Evolutionary conservation across 2,113 vertebrate species (phyloP).

Genomic region (Xiphophorus couchianus): DNA sequence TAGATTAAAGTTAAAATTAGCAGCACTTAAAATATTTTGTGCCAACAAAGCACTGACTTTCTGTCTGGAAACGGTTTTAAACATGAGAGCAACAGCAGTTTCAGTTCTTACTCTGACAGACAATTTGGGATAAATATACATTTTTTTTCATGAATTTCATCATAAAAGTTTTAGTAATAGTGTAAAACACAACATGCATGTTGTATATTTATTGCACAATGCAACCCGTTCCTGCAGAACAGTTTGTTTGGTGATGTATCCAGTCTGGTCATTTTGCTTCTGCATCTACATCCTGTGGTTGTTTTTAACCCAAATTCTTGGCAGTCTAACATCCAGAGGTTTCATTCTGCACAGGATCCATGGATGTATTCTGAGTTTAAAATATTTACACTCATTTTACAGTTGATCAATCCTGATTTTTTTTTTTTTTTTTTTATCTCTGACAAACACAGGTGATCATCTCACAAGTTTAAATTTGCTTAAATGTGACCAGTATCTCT

Average conservation of each 20-base stretch:
- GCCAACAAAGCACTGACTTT: background rate
- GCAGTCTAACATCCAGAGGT: constrained; percentile 18
- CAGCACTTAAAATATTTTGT: constrained; percentile 1
- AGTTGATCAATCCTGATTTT: constrained; percentile 23
- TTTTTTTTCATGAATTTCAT: no score
- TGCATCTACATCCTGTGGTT: background rate
- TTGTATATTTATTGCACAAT: background rate
- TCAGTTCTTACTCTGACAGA: background rate
- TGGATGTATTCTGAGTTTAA: constrained; percentile 45
- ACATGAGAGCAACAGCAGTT: background rate
- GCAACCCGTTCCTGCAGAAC: background rate
- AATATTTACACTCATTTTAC: constrained; percentile 21
- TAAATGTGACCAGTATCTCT: background rate
- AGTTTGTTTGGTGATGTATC: background rate
- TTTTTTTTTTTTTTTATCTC: constrained; percentile 16
- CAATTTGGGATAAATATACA: background rate
- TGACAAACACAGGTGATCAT: constrained; percentile 9
- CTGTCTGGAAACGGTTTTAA: background rate
- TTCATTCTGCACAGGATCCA: constrained; percentile 6
- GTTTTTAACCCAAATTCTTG: constrained; percentile 28
- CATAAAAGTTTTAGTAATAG: background rate
- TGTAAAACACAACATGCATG: background rate
- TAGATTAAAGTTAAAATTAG: constrained; percentile 3
- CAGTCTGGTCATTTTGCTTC: background rate
- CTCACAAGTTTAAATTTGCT: constrained; percentile 4